Conservation (phyloP, 2,888 invertebrate genomes). For the Brassicogethes aeneus region DNA sequence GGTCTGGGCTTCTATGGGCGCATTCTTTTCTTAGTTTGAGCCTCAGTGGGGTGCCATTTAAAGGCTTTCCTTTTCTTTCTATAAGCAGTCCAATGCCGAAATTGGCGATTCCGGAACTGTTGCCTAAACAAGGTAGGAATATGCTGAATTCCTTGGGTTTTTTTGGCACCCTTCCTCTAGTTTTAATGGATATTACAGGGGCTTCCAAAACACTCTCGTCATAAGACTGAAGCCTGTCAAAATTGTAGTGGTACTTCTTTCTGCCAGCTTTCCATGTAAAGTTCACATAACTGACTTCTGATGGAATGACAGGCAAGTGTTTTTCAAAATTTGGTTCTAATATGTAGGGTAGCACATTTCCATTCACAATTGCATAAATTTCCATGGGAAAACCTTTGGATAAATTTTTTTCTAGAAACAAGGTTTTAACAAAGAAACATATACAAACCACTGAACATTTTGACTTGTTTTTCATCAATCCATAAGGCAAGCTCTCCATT, state of each 20-base stretch:
- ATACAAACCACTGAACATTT: slow-evolving; percentile 77
- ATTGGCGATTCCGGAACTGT: slow-evolving; percentile 78
- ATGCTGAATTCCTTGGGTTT: slow-evolving; percentile 86
- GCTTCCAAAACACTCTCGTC: slow-evolving; percentile 76
- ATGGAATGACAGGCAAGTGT: slow-evolving; percentile 83
- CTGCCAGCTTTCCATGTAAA: slow-evolving; percentile 83
- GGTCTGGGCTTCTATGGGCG: slow-evolving; percentile 87
- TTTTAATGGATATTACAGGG: slow-evolving; percentile 81
- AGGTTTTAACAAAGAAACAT: background rate
- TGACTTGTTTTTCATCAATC: slow-evolving; percentile 87
- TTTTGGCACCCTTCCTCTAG: slow-evolving; percentile 76
- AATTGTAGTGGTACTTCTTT: slow-evolving; percentile 76
- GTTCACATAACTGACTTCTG: slow-evolving; percentile 84
- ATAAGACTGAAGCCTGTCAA: slow-evolving; percentile 75
- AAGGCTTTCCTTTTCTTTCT: slow-evolving; percentile 66
- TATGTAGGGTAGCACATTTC: slow-evolving; percentile 76
- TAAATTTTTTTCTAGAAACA: background rate
- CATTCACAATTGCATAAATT: slow-evolving; percentile 84
- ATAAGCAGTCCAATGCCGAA: slow-evolving; percentile 82
- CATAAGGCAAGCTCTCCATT: slow-evolving; percentile 68
- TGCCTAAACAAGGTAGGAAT: slow-evolving; percentile 77
- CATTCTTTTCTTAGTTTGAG: slow-evolving; percentile 88
- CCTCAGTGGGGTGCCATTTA: slow-evolving; percentile 81
- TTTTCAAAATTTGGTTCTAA: slow-evolving; percentile 84
- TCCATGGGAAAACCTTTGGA: slow-evolving; percentile 70